Percentiles rank a stretch among this genome's conserved stretches.
phyloP scores from a whole-genome alignment of 2,113 vertebrate genomes.

The Mormyrus lacerda region DNA sequence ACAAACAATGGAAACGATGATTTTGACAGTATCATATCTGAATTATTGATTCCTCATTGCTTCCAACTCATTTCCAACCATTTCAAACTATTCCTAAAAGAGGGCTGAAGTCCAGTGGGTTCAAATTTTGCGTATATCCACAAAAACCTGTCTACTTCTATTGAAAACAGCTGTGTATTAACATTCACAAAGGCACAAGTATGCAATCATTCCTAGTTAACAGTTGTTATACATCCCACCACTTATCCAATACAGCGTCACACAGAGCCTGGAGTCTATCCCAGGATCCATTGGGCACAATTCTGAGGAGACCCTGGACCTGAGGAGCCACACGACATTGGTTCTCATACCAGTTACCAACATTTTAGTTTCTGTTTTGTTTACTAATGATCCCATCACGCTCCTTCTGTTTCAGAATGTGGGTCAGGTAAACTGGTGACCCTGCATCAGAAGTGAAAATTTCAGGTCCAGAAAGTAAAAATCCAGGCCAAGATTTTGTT shows the following conservation, averaged over 20 bases:
- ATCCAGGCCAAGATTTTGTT: too few relatives aligned
- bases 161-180: background rate
- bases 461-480: background rate
- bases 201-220: background rate
- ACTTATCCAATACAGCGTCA: background rate
- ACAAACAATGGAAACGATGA: background rate
- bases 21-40: background rate
- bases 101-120: background rate
- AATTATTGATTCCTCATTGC: background rate
- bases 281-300: background rate
- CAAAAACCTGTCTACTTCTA: background rate
- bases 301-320: background rate
- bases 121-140: background rate
- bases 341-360: background rate
- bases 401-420: background rate
- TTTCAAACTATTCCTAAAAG: background rate
- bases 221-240: background rate
- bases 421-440: background rate
- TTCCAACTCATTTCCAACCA: background rate
- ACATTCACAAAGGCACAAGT: background rate
- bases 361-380: background rate
- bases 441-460: background rate
- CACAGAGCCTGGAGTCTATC: background rate
- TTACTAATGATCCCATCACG: background rate
- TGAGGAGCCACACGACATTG: background rate